Conservation (phyloP, 2,113 vertebrate genomes). For the Sphyrna mokarran region DNA sequence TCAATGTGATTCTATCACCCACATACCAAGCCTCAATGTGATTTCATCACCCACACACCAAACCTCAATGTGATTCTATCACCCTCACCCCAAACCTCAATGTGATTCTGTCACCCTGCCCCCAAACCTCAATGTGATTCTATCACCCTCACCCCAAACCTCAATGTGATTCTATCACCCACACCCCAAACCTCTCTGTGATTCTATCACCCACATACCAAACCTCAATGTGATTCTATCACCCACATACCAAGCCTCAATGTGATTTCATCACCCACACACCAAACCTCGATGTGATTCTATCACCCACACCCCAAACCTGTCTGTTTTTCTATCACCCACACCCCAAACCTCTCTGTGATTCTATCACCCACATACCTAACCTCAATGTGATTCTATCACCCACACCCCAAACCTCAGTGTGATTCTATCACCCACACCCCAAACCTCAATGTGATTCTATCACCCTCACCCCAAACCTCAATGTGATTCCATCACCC, state of each 20-base stretch:
- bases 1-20: no score
- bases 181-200: not conserved
- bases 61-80: no score
- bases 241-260: not conserved
- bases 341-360: no score
- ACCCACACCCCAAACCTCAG: not conserved
- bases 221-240: no score
- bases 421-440: not conserved
- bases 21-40: no score
- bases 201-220: no score
- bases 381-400: not conserved
- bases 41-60: no score
- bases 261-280: not conserved
- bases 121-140: not conserved
- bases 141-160: not conserved
- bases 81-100: not conserved
- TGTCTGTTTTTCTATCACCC: not conserved
- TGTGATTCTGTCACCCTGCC: not conserved
- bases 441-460: no score
- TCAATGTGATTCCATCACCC: no score
- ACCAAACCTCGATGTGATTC: not conserved
- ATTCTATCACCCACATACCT: no score
- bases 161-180: not conserved
- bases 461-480: no score
- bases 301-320: not conserved